Evolutionary conservation across 2,888 invertebrate genomes (phyloP).

Genomic region (Drosophila kanekoi): DNA sequence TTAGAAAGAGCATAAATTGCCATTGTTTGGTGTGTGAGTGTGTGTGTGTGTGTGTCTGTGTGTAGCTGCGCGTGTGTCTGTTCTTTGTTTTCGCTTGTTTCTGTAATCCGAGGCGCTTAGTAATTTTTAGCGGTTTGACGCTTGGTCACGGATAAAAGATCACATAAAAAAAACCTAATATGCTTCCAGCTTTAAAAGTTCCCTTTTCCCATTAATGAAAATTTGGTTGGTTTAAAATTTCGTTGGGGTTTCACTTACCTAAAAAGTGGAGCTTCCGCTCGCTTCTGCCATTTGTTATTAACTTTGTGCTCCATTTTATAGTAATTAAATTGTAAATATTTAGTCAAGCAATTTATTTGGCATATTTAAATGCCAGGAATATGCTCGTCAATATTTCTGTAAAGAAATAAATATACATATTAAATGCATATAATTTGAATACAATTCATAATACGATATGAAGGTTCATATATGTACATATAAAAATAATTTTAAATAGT

Average conservation of each 20-base stretch:
- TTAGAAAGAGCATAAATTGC: conserved; percentile 64
- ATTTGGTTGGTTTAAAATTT: background rate
- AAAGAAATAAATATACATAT: too few species aligned
- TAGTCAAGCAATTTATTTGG: background rate
- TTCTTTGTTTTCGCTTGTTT: conserved; percentile 22
- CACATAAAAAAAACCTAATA: background rate
- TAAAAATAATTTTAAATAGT: too few species aligned
- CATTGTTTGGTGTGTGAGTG: conserved; percentile 19
- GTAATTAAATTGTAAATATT: background rate
- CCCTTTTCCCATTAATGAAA: background rate
- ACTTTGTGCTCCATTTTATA: too few species aligned
- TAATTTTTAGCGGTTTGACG: conserved; percentile 55
- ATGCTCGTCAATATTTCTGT: too few species aligned
- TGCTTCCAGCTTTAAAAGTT: background rate
- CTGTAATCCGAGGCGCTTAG: conserved; percentile 71
- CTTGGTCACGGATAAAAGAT: conserved; percentile 35
- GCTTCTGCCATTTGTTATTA: too few species aligned
- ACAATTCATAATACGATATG: too few species aligned
- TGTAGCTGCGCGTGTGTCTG: conserved; percentile 7
- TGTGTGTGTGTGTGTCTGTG: conserved; percentile 1
- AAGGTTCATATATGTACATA: too few species aligned
- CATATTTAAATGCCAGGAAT: too few species aligned
- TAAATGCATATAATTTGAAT: too few species aligned
- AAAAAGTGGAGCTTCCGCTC: background rate
- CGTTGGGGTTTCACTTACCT: background rate